Conservation (phyloP, 2,797 vertebrate species). For the Urophycis tenuis region DNA sequence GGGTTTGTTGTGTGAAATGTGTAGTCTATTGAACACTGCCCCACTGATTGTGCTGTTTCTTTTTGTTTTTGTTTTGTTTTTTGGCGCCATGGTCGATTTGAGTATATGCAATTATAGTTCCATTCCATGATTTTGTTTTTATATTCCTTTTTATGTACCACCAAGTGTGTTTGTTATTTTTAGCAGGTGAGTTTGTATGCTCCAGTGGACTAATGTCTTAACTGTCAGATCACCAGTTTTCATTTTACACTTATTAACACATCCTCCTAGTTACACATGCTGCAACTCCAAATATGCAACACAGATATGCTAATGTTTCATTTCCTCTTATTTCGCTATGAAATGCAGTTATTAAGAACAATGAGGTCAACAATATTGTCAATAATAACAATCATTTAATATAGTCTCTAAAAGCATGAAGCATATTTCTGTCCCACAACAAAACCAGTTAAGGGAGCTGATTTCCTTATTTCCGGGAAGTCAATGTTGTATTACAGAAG, state of each 20-base stretch:
- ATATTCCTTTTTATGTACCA: not conserved
- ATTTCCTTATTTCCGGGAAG: not conserved
- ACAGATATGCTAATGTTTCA: not conserved
- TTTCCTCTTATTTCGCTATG: not conserved
- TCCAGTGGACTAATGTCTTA: not conserved
- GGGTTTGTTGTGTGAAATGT: constrained; percentile 7
- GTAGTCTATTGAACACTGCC: constrained; percentile 9
- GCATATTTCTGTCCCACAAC: not conserved
- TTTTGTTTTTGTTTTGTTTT: not conserved
- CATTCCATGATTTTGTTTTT: constrained; percentile 4
- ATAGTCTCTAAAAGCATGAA: too few relatives aligned
- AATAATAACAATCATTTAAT: not conserved
- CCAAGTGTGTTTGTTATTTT: not conserved
- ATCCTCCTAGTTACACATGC: not conserved
- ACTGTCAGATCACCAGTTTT: not conserved
- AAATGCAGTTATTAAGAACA: not conserved
- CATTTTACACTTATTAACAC: not conserved
- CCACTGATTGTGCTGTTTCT: constrained; percentile 18
- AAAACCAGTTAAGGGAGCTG: too few relatives aligned
- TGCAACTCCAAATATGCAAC: not conserved
- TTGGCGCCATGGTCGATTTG: not conserved
- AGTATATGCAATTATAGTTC: constrained; percentile 17
- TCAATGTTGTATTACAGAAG: not conserved
- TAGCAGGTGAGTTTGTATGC: not conserved
- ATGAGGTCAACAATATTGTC: not conserved